phyloP scores from a whole-genome alignment of 2,113 vertebrate genomes.

The Rattus rattus region DNA sequence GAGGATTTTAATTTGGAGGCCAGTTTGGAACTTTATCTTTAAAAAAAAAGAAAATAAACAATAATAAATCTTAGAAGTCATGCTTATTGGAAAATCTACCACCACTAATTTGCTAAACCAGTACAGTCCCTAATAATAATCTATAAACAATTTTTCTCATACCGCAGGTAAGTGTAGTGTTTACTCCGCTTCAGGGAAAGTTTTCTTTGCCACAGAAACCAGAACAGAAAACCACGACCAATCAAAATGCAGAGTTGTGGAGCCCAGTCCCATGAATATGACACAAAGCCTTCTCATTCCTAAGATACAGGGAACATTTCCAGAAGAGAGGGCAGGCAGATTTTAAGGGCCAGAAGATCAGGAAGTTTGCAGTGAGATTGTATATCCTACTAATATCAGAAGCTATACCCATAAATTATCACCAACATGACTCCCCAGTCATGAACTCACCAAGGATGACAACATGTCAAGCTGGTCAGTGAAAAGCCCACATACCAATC shows the following conservation, averaged over 20 bases:
- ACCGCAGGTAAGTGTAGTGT: neutral
- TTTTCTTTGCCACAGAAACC: neutral
- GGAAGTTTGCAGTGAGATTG: neutral
- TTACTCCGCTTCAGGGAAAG: neutral
- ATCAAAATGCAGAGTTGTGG: neutral
- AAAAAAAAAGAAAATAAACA: neutral
- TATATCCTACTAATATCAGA: neutral
- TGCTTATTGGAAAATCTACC: neutral
- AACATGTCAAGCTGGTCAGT: neutral
- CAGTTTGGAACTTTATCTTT: neutral
- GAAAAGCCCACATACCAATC: neutral
- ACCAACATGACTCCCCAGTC: neutral
- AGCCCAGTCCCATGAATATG: neutral
- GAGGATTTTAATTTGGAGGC: neutral
- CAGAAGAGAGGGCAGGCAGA: neutral
- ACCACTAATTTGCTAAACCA: neutral
- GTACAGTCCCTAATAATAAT: neutral
- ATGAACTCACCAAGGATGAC: neutral
- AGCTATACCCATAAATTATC: neutral
- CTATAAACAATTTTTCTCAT: neutral
- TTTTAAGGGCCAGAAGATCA: neutral
- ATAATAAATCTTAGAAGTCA: neutral
- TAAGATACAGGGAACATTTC: neutral
- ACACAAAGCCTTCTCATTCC: neutral
- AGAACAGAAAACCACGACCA: neutral